Base-by-base conservation (phyloP, 2,888 invertebrate genomes). In the Cantharis nigra region DNA sequence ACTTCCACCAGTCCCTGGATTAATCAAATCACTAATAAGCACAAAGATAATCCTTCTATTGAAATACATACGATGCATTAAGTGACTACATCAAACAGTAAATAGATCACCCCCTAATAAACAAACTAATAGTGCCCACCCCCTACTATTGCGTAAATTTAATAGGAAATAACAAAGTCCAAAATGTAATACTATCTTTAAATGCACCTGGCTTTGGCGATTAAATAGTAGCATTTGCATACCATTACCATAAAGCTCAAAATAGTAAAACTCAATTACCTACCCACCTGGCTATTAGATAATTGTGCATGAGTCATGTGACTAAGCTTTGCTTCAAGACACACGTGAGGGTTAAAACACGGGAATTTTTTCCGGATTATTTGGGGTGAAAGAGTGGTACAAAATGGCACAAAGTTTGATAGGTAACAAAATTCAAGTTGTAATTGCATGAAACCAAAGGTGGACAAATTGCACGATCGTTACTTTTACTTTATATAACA, bases 211-310 rank as follows among this genome's bases (percentile, higher is more conserved):
- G 84, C 80, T 71, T 69, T 65, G 70, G 65, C 49, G 74, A 49
- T 16, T 78, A 72, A 26, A 74, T 23, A 64, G 26, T 71, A 62
- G 74, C 74, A 63, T 71, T 70, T 71, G 67, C 26, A 69, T 69
- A 74, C 4, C 20, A 64, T 64, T 64, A 63, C 49, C 69, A 79
- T 81, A 80, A 76, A 80, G 80, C 69, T 71, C 73, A 78, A 72
- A 80, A 75, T 78, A 33, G 75, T 73, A 28, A 74, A 63, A 63
- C 62, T 78, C 82, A 81, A 81, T 83, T 84, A 83, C 83, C 83
- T 83, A 81, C 79, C 83, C 86, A 87, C 87, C 86, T 86, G 85
- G 85, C 81, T 80, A 80, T 81, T 83, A 81, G 84, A 85, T 86
- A 86, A 86, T 86, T 84, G 83, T 81, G 76, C 77, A 79, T 82